Evolutionary conservation across 2,888 invertebrate species (phyloP).

Genomic region (Sphaerophoria rueppellii): DNA sequence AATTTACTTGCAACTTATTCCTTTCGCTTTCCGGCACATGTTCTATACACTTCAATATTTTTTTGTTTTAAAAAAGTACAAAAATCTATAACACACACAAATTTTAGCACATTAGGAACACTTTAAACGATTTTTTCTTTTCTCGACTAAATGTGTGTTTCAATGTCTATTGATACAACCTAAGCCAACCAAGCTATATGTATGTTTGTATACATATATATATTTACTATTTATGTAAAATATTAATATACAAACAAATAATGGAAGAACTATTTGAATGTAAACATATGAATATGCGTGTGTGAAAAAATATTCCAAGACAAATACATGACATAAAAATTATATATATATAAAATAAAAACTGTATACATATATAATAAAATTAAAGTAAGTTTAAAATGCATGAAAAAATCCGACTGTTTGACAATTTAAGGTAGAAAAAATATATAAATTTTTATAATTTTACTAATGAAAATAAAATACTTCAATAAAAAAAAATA

Average conservation of each 20-base stretch:
- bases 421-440: constrained; percentile 70
- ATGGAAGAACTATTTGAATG: constrained; percentile 24
- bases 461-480: constrained; percentile 71
- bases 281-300: constrained; percentile 40
- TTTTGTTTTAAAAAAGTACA: too few relatives aligned
- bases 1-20: too few relatives aligned
- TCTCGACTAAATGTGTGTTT: too few relatives aligned
- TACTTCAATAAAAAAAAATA: constrained; percentile 63
- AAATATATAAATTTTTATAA: constrained; percentile 72
- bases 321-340: constrained; percentile 3
- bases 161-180: not conserved
- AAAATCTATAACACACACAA: too few relatives aligned
- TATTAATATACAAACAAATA: constrained; percentile 41
- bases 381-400: constrained; percentile 35
- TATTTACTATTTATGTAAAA: constrained; percentile 35
- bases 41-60: too few relatives aligned
- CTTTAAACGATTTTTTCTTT: too few relatives aligned
- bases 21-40: too few relatives aligned
- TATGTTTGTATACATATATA: too few relatives aligned
- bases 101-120: too few relatives aligned
- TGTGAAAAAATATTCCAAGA: constrained; percentile 4
- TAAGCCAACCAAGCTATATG: not conserved
- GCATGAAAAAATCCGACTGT: constrained; percentile 68
- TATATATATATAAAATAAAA: not conserved
- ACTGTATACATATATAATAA: constrained; percentile 1